phyloP scores from a whole-genome alignment of 2,797 vertebrate species.

The Somateria mollissima region DNA sequence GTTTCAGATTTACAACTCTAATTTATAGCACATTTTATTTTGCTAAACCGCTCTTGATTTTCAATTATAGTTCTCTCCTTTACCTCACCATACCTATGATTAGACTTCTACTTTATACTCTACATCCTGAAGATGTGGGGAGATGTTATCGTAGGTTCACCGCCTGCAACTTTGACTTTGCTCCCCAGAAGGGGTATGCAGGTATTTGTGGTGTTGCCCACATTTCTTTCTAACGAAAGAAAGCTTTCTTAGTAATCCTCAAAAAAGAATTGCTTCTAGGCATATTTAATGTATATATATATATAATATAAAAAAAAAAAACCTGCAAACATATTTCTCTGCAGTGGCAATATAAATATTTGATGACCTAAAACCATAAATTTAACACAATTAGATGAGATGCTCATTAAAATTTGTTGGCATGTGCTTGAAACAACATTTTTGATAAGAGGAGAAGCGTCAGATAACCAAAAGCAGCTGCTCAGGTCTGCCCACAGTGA shows the following conservation, averaged over 20 bases:
- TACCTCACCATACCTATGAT: background rate
- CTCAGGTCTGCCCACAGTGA: constrained; percentile 2
- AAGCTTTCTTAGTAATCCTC: background rate
- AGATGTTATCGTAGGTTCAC: background rate
- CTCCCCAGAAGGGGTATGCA: background rate
- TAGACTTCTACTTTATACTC: background rate
- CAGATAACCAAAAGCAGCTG: constrained; percentile 16
- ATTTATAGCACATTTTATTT: background rate
- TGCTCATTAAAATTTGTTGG: background rate
- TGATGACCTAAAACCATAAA: background rate
- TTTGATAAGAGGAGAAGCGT: constrained; percentile 2
- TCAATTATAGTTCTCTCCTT: background rate
- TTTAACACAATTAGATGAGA: background rate
- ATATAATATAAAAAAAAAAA: background rate
- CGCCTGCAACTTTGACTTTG: background rate
- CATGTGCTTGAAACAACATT: constrained; percentile 13
- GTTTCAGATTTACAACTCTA: background rate
- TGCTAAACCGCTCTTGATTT: background rate
- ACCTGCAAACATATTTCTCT: background rate
- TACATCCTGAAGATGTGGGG: background rate
- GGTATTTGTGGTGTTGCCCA: background rate
- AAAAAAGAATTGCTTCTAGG: background rate
- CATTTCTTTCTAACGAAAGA: background rate
- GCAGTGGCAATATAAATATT: background rate
- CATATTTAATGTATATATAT: constrained; percentile 15